phyloP scores from a whole-genome alignment of 2,888 invertebrate species.

The Polydrusus pterygomalis region DNA sequence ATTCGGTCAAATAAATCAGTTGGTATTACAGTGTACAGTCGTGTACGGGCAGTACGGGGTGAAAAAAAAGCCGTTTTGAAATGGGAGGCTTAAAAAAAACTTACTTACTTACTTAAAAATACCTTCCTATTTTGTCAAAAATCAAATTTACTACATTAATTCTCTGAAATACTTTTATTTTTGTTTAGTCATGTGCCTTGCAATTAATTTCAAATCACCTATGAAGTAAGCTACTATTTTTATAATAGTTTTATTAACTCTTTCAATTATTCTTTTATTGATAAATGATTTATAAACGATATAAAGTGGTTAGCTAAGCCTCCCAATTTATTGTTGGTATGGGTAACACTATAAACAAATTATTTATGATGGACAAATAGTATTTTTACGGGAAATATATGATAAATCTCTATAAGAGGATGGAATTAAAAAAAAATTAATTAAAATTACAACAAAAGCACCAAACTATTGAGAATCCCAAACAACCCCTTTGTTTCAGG shows the following conservation, averaged over 20 bases:
- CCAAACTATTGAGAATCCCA: no score
- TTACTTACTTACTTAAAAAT: no score
- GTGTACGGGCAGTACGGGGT: neutral
- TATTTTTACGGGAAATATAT: neutral
- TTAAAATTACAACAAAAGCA: no score
- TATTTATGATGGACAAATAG: slow-evolving; percentile 14
- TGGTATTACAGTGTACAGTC: neutral
- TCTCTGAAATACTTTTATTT: no score
- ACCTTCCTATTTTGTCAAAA: no score
- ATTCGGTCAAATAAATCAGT: slow-evolving; percentile 52
- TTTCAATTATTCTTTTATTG: neutral
- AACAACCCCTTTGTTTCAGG: no score
- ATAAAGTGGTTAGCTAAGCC: slow-evolving; percentile 13
- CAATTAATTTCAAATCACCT: no score
- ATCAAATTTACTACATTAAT: no score
- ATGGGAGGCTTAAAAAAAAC: no score
- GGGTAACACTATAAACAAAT: neutral
- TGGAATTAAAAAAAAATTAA: no score
- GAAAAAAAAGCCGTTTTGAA: neutral
- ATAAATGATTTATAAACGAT: slow-evolving; percentile 23
- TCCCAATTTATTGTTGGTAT: neutral
- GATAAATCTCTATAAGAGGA: no score
- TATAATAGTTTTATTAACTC: slow-evolving; percentile 18
- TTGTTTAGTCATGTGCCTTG: no score
- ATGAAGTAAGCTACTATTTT: slow-evolving; percentile 17